Percentiles rank a stretch among this genome's conserved stretches.
phyloP scores from a whole-genome alignment of 2,113 vertebrate species.

The Mus spicilegus region DNA sequence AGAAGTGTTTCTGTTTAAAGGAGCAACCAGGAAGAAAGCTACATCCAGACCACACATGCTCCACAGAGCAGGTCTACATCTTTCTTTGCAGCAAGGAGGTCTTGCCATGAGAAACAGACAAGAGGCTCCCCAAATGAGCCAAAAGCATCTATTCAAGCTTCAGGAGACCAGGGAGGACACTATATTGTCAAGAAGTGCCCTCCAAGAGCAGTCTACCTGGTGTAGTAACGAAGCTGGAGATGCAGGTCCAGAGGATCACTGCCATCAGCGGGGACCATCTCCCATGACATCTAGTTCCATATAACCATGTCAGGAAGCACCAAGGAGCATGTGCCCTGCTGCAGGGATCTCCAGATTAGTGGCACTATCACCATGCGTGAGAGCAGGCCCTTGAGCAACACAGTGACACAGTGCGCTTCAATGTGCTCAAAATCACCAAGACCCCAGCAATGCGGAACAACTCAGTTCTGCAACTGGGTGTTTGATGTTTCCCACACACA shows the following conservation, averaged over 20 bases:
- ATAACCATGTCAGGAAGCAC: too few relatives aligned
- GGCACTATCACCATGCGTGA: not conserved
- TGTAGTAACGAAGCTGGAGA: not conserved
- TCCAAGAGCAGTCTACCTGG: too few relatives aligned
- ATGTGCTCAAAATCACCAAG: not conserved
- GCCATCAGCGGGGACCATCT: not conserved
- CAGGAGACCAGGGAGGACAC: not conserved
- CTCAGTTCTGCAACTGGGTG: not conserved
- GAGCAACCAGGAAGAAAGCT: not conserved
- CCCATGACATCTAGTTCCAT: not conserved
- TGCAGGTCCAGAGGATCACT: not conserved
- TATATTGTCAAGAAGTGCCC: not conserved
- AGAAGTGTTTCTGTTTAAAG: not conserved
- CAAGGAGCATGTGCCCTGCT: not conserved
- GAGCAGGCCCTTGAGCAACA: not conserved
- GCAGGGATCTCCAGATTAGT: not conserved
- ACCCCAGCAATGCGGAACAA: not conserved
- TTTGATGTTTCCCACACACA: not conserved
- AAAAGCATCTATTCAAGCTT: not conserved
- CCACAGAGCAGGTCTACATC: not conserved
- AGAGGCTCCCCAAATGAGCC: not conserved
- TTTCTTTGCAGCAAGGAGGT: not conserved
- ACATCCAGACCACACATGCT: not conserved
- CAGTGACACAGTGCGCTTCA: not conserved
- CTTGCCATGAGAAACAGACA: not conserved